These are phyloP conservation scores for Metacarcinus magister DNA, from an alignment of 2,888 invertebrate species.

Conservation along the genomic window DNA sequence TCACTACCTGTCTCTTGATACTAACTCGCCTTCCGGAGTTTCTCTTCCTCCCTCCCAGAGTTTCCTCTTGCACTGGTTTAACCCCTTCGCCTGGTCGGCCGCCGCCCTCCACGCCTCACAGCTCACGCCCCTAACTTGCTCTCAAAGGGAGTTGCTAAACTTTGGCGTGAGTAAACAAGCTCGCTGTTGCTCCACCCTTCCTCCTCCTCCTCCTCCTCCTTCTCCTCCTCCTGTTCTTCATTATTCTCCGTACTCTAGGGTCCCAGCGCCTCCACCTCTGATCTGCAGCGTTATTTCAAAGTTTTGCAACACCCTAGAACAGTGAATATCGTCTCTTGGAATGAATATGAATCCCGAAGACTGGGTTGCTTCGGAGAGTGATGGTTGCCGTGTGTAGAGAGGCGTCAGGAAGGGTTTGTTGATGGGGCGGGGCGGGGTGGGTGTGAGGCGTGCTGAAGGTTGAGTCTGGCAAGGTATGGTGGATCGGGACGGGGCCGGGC, in stretches of 20 bases:
- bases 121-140: conserved; percentile 51
- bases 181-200: conserved; percentile 53
- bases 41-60: conserved; percentile 31
- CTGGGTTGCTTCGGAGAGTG: background rate
- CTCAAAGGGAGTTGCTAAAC: conserved; percentile 53
- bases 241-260: background rate
- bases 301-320: background rate
- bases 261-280: background rate
- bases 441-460: background rate
- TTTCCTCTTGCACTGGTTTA: conserved; percentile 46
- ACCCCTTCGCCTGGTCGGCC: conserved; percentile 1
- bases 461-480: background rate
- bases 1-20: background rate
- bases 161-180: conserved; percentile 53
- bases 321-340: background rate
- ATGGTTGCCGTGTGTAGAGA: background rate
- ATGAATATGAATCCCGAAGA: background rate
- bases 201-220: conserved; percentile 47
- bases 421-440: background rate
- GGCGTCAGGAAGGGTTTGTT: background rate
- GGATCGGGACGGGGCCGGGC: background rate
- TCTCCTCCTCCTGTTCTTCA: background rate
- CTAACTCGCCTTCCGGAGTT: conserved; percentile 51
- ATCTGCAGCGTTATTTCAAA: background rate
- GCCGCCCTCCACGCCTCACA: conserved; percentile 42